phyloP scores from a whole-genome alignment of 2,888 invertebrate species.

The Scaptomyza reducta region DNA sequence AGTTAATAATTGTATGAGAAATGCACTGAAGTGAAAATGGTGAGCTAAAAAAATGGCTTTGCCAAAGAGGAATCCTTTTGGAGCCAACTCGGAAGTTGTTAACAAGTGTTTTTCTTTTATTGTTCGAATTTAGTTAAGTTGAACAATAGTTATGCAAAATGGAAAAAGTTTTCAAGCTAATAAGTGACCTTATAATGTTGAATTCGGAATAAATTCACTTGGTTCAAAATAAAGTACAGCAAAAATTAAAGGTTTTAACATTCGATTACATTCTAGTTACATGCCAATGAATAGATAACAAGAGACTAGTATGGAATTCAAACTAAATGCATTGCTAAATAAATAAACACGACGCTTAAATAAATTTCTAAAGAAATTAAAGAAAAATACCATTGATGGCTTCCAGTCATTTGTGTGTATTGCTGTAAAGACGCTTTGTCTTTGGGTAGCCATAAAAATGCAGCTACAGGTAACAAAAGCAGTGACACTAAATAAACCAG shows the following conservation, averaged over 20 bases:
- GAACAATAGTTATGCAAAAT: not conserved
- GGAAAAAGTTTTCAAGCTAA: not conserved
- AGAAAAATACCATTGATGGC: conserved; percentile 6
- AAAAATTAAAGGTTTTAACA: too few relatives aligned
- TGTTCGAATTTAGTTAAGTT: not conserved
- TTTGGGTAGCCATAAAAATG: conserved; percentile 52
- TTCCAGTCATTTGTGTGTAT: conserved; percentile 2
- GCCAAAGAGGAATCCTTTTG: conserved; percentile 22
- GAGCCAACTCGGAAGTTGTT: conserved; percentile 7
- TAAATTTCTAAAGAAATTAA: conserved; percentile 1
- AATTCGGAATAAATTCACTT: too few relatives aligned
- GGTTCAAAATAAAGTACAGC: too few relatives aligned
- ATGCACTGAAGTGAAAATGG: conserved; percentile 22
- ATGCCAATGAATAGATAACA: not conserved
- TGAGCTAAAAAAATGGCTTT: conserved; percentile 3
- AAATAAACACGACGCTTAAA: too few relatives aligned
- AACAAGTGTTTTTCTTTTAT: not conserved
- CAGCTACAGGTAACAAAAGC: conserved; percentile 49
- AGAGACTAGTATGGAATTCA: not conserved
- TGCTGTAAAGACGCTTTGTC: conserved; percentile 5
- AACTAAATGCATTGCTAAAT: not conserved
- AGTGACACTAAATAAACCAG: conserved; percentile 64
- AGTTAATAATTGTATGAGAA: conserved; percentile 41
- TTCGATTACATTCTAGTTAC: too few relatives aligned
- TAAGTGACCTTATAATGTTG: not conserved